A percentile compares a stretch with the other conserved stretches of the same genome.
phyloP scores from a whole-genome alignment of 2,797 vertebrate genomes.

The Gallinago stenura region DNA sequence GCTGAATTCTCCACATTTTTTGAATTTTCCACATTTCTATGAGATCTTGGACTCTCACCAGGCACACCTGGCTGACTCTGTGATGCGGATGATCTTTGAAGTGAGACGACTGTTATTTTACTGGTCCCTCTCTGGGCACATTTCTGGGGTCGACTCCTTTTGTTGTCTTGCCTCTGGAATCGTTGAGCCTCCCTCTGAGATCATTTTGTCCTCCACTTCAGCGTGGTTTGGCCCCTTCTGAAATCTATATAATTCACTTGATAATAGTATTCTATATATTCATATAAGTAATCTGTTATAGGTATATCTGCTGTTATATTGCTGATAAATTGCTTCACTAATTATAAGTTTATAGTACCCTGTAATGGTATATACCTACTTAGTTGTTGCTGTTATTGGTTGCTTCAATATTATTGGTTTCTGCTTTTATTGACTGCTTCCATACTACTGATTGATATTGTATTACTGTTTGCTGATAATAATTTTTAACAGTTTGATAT shows the following conservation, averaged over 20 bases:
- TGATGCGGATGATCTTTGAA: background rate
- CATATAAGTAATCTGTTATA: background rate
- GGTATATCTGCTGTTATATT: background rate
- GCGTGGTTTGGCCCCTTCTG: background rate
- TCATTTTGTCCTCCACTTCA: background rate
- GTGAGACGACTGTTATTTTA: background rate
- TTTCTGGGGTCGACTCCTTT: background rate
- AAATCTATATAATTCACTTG: background rate
- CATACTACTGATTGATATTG: background rate
- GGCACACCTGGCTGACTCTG: background rate
- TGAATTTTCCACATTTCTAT: background rate
- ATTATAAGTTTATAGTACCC: background rate
- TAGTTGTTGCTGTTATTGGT: background rate
- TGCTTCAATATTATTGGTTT: background rate
- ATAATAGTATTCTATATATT: background rate
- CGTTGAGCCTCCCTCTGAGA: fast-evolving
- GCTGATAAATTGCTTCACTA: background rate
- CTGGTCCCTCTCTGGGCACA: background rate
- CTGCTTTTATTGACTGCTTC: background rate
- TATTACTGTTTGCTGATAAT: background rate
- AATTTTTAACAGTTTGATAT: background rate
- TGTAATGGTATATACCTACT: background rate
- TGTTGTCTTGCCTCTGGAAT: background rate
- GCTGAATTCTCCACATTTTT: background rate
- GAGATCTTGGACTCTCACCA: background rate